Base-by-base conservation (phyloP, 1,140 invertebrate species). In the Drosophila eugracilis region DNA sequence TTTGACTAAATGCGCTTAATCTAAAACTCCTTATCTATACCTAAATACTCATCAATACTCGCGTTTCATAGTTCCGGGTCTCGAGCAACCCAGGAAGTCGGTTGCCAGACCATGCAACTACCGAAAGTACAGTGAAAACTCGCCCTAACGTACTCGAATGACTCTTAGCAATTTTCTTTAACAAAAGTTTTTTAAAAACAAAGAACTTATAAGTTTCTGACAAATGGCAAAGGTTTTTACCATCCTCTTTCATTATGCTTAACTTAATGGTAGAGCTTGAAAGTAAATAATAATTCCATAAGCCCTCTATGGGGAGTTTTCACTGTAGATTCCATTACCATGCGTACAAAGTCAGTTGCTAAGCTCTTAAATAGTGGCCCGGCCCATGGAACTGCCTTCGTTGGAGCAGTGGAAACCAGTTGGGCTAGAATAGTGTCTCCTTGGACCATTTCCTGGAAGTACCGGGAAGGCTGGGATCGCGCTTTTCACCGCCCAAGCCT, bases 341-440 rank as follows among this genome's bases (percentile, higher is more conserved):
- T 67, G 42, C 48, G 14, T 69, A 52, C 55, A 77, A 88, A 88
- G 74, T 88, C 83, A 63, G 65, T 86, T 86, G 62, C 73, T 88
- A 88, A 88, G 83, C 83, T 88, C 83, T 78, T 78, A 70, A 69
- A 58, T 69, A 76, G 36, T 70, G 49, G 53, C 62, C 62, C 53
- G 53, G 44, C 32, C 36, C 72, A 44, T 71, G 75, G 53, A 49
- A 84, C 78, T 81, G 73, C 77, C 57, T 53, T 37, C 54, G 52
- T 30, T 44, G 41, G 39, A 77, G 73, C 67, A 65, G 77, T 54
- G 58, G 77, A 60, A 57, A 73, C 81, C 75, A 78, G 65, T 60
- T 78, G 90, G 90, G 89, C 91, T 91, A 92, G 85, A 92, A 92
- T 15, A 92, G 77, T 78, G 91, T 92, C 67, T 92, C 91, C 49